phyloP scores from a whole-genome alignment of 2,113 vertebrate species.

The Brachirus orientalis region DNA sequence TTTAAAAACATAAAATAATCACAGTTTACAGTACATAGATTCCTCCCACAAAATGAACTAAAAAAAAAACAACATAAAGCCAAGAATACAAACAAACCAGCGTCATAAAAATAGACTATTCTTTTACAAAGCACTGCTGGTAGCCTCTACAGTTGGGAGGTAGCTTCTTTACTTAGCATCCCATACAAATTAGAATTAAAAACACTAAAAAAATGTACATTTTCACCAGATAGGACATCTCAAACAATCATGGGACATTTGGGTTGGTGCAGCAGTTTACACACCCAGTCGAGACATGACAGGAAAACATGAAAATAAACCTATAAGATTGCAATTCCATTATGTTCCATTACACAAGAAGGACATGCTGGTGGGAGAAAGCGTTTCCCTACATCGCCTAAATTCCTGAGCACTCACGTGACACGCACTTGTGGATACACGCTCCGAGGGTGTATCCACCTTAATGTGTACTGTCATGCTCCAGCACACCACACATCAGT shows the following conservation, averaged over 20 bases:
- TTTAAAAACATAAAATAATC: slow-evolving; percentile 87
- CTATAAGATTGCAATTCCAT: slow-evolving; percentile 10
- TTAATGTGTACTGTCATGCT: slow-evolving; percentile 66
- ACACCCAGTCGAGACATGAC: slow-evolving; percentile 32
- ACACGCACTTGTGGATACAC: slow-evolving; percentile 70
- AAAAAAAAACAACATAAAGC: slow-evolving; percentile 77
- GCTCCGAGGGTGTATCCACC: slow-evolving; percentile 68
- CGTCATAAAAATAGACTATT: slow-evolving; percentile 80
- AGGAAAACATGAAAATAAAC: slow-evolving; percentile 6
- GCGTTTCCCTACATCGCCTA: slow-evolving; percentile 58
- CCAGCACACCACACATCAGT: slow-evolving; percentile 51
- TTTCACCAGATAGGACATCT: slow-evolving; percentile 44
- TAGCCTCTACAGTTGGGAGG: slow-evolving; percentile 93
- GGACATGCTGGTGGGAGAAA: slow-evolving; percentile 42
- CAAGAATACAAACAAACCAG: slow-evolving; percentile 71
- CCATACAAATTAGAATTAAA: slow-evolving; percentile 69
- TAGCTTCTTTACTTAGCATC: slow-evolving; percentile 96
- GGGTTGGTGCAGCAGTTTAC: slow-evolving; percentile 45
- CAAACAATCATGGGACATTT: slow-evolving; percentile 55
- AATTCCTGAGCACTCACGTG: slow-evolving; percentile 77
- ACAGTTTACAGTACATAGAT: slow-evolving; percentile 91
- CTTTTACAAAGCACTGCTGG: slow-evolving; percentile 86
- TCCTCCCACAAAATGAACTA: slow-evolving; percentile 82
- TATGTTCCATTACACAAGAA: slow-evolving; percentile 17
- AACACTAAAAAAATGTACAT: slow-evolving; percentile 60